A percentile compares a stretch with the other conserved stretches of the same genome.
phyloP scores from a whole-genome alignment of 2,797 vertebrate species.

The Sebastes miniatus region DNA sequence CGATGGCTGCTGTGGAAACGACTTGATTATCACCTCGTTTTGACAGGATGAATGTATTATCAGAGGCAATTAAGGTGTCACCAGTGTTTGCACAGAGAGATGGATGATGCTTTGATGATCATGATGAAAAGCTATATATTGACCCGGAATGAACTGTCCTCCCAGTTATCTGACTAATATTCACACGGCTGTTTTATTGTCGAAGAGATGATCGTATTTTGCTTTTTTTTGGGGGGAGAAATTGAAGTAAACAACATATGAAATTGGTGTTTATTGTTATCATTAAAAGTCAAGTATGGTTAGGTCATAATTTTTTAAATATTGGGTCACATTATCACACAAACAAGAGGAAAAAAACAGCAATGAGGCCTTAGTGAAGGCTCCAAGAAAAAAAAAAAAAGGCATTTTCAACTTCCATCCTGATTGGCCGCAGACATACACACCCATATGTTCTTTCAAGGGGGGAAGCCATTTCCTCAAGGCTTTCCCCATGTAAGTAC shows the following conservation, averaged over 20 bases:
- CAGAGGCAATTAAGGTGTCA: conserved; percentile 78
- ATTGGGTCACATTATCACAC: conserved; percentile 3
- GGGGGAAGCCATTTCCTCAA: conserved; percentile 58
- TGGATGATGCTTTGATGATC: conserved; percentile 78
- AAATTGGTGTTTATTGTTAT: background rate
- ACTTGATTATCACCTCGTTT: conserved; percentile 74
- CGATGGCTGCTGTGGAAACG: conserved; percentile 62
- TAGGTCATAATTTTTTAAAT: conserved; percentile 21
- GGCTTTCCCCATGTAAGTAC: conserved; percentile 68
- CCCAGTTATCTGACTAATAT: conserved; percentile 56
- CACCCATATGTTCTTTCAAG: conserved; percentile 58
- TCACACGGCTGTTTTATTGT: conserved; percentile 8
- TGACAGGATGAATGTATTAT: conserved; percentile 80
- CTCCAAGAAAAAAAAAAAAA: background rate
- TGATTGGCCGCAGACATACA: conserved; percentile 68
- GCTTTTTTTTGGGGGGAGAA: fast-evolving
- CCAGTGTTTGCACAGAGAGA: conserved; percentile 69
- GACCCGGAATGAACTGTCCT: conserved; percentile 66
- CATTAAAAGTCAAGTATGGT: background rate
- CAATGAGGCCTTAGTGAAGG: conserved; percentile 10
- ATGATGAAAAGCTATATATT: conserved; percentile 73
- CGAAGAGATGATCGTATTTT: background rate
- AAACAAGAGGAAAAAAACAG: conserved; percentile 12
- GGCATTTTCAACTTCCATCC: conserved; percentile 19
- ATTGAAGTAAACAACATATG: background rate